phyloP scores from a whole-genome alignment of 2,113 vertebrate species.

The Ceratotherium simum region DNA sequence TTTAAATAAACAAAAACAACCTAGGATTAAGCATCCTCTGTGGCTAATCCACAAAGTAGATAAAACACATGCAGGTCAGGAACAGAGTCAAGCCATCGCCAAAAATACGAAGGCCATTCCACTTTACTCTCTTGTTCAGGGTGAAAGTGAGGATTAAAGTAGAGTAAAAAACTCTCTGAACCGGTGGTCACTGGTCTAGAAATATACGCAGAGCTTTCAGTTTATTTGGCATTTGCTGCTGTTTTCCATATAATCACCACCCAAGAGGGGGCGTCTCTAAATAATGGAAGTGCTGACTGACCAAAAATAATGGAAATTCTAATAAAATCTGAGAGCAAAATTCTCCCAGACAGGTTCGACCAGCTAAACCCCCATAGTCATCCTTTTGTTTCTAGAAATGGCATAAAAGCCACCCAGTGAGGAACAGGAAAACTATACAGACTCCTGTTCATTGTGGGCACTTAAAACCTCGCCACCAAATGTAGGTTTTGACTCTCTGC shows the following conservation, averaged over 20 bases:
- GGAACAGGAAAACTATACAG: conserved; percentile 22
- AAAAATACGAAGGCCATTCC: background rate
- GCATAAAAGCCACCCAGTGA: conserved; percentile 52
- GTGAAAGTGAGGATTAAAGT: background rate
- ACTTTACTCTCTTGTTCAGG: background rate
- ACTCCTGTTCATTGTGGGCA: conserved; percentile 79
- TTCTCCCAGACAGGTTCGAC: background rate
- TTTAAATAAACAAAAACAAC: background rate
- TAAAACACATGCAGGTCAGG: background rate
- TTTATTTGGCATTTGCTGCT: background rate
- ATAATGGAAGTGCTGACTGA: conserved; percentile 24
- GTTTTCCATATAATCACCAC: conserved; percentile 30
- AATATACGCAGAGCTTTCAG: background rate
- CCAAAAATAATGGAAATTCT: background rate
- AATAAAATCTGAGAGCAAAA: conserved; percentile 22
- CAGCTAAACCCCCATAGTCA: conserved; percentile 21
- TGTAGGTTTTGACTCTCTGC: conserved; percentile 88
- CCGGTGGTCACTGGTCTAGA: background rate
- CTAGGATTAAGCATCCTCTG: background rate
- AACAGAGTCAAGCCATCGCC: background rate
- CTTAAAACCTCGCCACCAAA: conserved; percentile 84
- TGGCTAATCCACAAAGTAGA: background rate
- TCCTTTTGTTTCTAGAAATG: conserved; percentile 66
- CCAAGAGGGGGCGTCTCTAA: background rate
- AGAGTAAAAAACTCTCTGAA: background rate